Base-by-base conservation (phyloP, 2,888 invertebrate genomes). In the Epirrhoe tristata region DNA sequence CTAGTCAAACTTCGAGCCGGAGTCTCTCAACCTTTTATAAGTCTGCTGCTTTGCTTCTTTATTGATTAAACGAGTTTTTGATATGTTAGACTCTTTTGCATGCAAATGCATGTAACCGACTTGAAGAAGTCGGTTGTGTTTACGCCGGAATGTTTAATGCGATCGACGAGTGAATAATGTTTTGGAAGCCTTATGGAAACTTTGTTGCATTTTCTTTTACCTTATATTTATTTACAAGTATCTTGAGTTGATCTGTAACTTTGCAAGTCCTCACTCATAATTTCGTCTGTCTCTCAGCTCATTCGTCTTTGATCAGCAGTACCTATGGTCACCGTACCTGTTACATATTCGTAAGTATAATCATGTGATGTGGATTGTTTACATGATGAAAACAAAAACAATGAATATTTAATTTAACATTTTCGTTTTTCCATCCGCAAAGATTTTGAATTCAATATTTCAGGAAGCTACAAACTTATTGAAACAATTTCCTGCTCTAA, bases 21-120 rank as follows among this genome's bases (percentile, higher is more conserved):
- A 61, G 52, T 68, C 70, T 63, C 70, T 50, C 52, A 46, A 80
- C 80, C 71, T 81, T 80, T 76, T 70, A 69, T 61, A 67, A 75
- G 70, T 66, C 58, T 52, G 32, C 63, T 69, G 62, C 62, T 73
- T 75, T 76, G 71, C 74, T 73, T 73, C 73, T 77, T 58, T 57
- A 64, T 65, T 67, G 54, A 61, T 58, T 55, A 24, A 63, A 64
- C 46, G 57, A 64, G 50, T 61, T 58, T 67, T 58, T 63, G 57
- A 60, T 60, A 36, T 53, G 48, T 53, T 60, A 58, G 31, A 34
- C 32, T 17, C 17, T 39, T 64, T 39, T 46, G 14, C 32, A 59
- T 50, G 43, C 7, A 54, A 58, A 53, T 48, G 48, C 48, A 48
- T 16, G 48, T 48, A 48, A 16, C 16, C 48, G 48, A 48, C 48